These are phyloP conservation scores for Chrysina gloriosa DNA, from an alignment of 2,888 invertebrate genomes.

Conservation along the genomic window DNA sequence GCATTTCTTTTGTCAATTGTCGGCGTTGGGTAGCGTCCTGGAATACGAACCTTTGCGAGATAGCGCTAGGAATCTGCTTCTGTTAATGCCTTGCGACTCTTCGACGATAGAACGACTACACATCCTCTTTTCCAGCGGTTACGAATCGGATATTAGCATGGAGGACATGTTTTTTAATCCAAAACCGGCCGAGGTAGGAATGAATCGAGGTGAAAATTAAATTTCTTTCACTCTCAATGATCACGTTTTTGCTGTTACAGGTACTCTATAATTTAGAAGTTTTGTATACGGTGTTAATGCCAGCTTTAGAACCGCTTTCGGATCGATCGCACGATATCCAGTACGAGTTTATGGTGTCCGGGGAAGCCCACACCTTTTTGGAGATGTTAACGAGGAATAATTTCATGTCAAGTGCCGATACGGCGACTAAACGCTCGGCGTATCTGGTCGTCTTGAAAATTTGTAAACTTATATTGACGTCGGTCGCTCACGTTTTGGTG, in stretches of 20 bases:
- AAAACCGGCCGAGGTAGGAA: constrained; percentile 76
- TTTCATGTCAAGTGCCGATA: constrained; percentile 83
- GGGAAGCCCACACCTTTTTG: constrained; percentile 76
- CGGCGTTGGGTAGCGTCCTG: constrained; percentile 87
- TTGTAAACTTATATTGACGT: constrained; percentile 88
- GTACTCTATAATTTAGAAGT: constrained; percentile 76
- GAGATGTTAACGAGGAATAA: constrained; percentile 88
- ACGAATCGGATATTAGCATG: constrained; percentile 65
- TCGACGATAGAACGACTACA: constrained; percentile 69
- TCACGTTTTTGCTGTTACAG: constrained; percentile 61
- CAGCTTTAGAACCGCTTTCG: constrained; percentile 82
- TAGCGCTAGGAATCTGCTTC: constrained; percentile 82
- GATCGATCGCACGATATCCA: constrained; percentile 79
- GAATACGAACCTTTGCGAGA: constrained; percentile 85
- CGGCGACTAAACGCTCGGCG: constrained; percentile 76
- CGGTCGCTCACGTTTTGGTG: constrained; percentile 84
- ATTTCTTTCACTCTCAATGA: too few species aligned
- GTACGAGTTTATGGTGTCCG: constrained; percentile 75
- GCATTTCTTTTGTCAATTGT: constrained; percentile 86
- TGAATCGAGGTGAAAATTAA: too few species aligned
- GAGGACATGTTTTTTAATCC: constrained; percentile 77
- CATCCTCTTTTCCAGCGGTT: constrained; percentile 67
- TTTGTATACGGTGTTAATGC: constrained; percentile 91
- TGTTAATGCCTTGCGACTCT: constrained; percentile 80
- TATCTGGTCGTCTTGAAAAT: constrained; percentile 89